Evolutionary conservation across 2,888 invertebrate genomes (phyloP), one percentile per base, ranked within the genome.

Genomic region (Cactoblastis cactorum): DNA sequence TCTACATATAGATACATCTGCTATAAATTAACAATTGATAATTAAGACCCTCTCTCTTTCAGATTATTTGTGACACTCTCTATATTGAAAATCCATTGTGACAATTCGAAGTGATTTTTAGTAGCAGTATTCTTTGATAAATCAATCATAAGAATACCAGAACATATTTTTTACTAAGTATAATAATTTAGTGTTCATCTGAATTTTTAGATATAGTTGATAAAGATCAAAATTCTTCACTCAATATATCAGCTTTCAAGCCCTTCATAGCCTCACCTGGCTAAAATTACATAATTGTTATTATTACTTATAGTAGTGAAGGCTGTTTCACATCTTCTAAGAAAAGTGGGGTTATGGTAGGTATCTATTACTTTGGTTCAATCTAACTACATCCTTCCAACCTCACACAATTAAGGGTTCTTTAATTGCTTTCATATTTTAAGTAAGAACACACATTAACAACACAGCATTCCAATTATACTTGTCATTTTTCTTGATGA

Each of bases 1-100:
- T 72, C 80, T 70, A 71, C 65, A 76, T 62, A 65, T 68, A 67
- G 62, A 68, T 56, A 61, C 67, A 69, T 68, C 53, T 43, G 63
- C 66, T 61, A 58, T 41, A 49, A 32, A 38, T 39, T 33, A 32
- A 49, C 18, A 39, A 49, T 38, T 38, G 14, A 49, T 32, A 41
- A 49, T n/a, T 34, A 49, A 41, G 43, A 33, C 34, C 14, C 9
- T 43, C 41, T 34, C 41, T 49, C 49, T 34, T 39, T 39, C 24
- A 19, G 12, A 33, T 49, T 34, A 35, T 35, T 45, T 45, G 28
- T 34, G 17, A 33, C 34, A 48, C 43, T 49, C 37, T 53, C 47
- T 47, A 19, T 35, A 14, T n/a, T 15, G 35, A 47, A 47, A 35
- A 34, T 47, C 46, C 34, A 35, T 12, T 35, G 34, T 46, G 45